phyloP scores from a whole-genome alignment of 2,113 vertebrate species.

The Rhinogobius similis region DNA sequence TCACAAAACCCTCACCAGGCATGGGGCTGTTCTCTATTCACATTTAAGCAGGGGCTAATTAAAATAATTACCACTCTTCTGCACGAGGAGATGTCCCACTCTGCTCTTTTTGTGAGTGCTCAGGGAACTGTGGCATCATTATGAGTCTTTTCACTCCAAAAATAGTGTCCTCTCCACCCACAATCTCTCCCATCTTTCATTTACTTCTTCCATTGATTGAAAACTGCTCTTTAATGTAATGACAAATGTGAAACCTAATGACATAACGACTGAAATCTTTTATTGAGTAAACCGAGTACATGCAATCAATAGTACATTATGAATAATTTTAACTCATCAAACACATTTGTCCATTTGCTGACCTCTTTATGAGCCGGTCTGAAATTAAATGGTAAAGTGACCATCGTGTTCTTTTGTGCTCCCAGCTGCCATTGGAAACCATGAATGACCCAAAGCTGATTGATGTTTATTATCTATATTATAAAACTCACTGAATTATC shows the following conservation, averaged over 20 bases:
- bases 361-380: not conserved
- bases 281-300: not conserved
- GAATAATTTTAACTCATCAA: not conserved
- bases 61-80: conserved; percentile 70
- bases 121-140: conserved; percentile 55
- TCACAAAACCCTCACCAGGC: conserved; percentile 22
- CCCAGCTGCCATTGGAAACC: not conserved
- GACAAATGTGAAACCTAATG: conserved; percentile 1
- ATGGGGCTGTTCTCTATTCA: conserved; percentile 43
- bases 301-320: not conserved
- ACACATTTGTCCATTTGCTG: not conserved
- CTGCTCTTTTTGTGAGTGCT: conserved; percentile 31
- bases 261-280: not conserved
- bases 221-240: conserved; percentile 1
- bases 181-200: conserved; percentile 16
- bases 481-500: not conserved
- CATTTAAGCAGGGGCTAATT: conserved; percentile 69
- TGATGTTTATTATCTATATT: not conserved
- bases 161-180: conserved; percentile 20
- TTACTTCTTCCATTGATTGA: conserved; percentile 18
- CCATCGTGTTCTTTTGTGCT: conserved; percentile 1
- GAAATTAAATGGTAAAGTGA: not conserved
- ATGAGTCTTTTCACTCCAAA: conserved; percentile 47
- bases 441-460: not conserved
- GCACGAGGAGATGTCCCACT: conserved; percentile 37